phyloP scores from a whole-genome alignment of 2,797 vertebrate species.

The Pseudomugil gertrudae region DNA sequence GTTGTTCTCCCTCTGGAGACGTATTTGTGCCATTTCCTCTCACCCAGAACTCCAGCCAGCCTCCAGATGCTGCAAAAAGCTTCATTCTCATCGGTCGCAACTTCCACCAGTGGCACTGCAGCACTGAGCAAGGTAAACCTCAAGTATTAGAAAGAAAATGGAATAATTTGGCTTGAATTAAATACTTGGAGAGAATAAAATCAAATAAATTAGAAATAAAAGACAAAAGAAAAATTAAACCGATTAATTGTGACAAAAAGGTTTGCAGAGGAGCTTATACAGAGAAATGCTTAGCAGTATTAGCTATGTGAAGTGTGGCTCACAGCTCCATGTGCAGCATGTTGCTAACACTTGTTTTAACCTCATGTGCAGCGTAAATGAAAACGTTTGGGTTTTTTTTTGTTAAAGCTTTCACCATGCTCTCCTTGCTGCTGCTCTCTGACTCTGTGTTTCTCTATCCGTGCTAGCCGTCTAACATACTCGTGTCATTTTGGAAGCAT shows the following conservation, averaged over 20 bases:
- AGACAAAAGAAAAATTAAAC: neutral
- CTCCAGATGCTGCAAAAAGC: slow-evolving; percentile 81
- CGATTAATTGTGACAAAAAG: neutral
- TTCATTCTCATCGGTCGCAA: slow-evolving; percentile 93
- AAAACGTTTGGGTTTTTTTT: neutral
- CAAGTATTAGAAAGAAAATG: neutral
- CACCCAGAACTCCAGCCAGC: slow-evolving; percentile 77
- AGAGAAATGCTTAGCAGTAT: neutral
- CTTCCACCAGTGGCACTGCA: slow-evolving; percentile 94
- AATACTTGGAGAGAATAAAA: neutral
- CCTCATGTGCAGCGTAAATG: neutral
- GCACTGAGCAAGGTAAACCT: slow-evolving; percentile 89
- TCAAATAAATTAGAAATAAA: neutral
- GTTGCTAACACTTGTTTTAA: slow-evolving; percentile 36
- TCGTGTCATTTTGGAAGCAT: slow-evolving; percentile 49
- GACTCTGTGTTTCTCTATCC: slow-evolving; percentile 38
- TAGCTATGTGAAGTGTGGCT: neutral
- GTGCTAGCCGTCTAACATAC: slow-evolving; percentile 44
- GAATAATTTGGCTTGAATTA: neutral
- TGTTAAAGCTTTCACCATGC: slow-evolving; percentile 31
- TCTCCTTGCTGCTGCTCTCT: slow-evolving; percentile 34
- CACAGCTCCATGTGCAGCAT: neutral
- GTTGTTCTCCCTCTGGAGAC: slow-evolving; percentile 70
- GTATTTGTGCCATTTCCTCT: slow-evolving; percentile 83
- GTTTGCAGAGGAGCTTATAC: neutral